Evolutionary conservation across 2,113 vertebrate species (phyloP).

Genomic region (Australoheros scitulus): DNA sequence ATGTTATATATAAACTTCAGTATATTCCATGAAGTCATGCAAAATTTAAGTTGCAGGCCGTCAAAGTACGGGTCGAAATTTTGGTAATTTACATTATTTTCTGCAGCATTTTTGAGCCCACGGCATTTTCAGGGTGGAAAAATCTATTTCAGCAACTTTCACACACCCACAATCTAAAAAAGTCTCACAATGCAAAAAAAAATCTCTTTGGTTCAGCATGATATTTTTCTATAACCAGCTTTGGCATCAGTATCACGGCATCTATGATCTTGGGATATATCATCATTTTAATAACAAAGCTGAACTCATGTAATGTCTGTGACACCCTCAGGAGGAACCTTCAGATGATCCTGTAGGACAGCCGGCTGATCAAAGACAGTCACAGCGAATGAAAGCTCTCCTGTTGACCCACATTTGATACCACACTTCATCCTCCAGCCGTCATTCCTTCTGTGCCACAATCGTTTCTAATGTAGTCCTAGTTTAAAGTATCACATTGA

Average conservation of each 20-base stretch:
- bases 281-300: background rate
- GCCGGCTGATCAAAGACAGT: background rate
- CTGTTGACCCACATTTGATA: no score
- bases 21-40: background rate
- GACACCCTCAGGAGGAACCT: no score
- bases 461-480: background rate
- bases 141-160: background rate
- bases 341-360: background rate
- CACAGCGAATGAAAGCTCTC: background rate
- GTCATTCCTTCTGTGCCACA: background rate
- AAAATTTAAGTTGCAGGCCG: background rate
- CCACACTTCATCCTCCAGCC: background rate
- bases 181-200: background rate
- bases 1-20: background rate
- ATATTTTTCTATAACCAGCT: background rate
- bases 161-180: no score
- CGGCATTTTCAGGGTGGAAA: background rate
- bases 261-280: rapidly evolving
- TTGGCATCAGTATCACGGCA: background rate
- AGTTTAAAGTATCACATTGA: background rate
- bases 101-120: background rate
- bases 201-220: background rate
- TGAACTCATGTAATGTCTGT: no score
- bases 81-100: background rate
- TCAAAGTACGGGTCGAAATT: background rate